phyloP scores from a whole-genome alignment of 2,888 invertebrate species.

The Agrochola macilenta region DNA sequence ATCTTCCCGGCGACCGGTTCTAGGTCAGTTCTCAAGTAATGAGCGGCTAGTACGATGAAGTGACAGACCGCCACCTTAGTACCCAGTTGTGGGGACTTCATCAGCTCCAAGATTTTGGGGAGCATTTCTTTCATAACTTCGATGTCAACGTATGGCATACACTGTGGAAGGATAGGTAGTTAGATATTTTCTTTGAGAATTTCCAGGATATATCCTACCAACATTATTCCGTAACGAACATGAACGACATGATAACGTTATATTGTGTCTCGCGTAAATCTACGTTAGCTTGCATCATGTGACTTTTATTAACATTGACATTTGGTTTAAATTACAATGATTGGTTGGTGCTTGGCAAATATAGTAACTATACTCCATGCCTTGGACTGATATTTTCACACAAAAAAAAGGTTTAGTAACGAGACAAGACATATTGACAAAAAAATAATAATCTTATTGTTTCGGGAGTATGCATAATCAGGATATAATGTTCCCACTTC shows the following conservation, averaged over 20 bases:
- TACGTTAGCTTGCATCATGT: not conserved
- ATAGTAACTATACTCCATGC: not conserved
- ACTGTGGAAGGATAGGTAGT: constrained; percentile 78
- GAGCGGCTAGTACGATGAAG: constrained; percentile 93
- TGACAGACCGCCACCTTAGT: constrained; percentile 96
- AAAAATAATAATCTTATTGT: not conserved
- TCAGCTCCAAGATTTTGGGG: constrained; percentile 95
- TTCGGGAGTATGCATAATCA: too few species aligned
- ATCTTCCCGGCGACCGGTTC: constrained; percentile 91
- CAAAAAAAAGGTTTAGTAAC: not conserved
- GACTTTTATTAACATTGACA: not conserved
- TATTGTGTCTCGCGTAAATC: not conserved
- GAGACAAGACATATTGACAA: not conserved
- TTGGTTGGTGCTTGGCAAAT: not conserved
- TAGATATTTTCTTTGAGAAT: constrained; percentile 3
- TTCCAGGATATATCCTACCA: not conserved
- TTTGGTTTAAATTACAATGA: constrained; percentile 1
- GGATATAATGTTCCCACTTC: too few species aligned
- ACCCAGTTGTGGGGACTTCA: constrained; percentile 95
- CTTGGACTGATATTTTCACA: not conserved
- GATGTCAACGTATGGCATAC: constrained; percentile 94
- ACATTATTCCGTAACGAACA: too few species aligned
- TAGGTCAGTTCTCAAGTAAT: constrained; percentile 89
- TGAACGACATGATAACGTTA: too few species aligned
- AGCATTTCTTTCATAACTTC: constrained; percentile 94